These are phyloP conservation scores for Haliaeetus leucogaster DNA, from an alignment of 2,113 vertebrate species.

Conservation along the genomic window DNA sequence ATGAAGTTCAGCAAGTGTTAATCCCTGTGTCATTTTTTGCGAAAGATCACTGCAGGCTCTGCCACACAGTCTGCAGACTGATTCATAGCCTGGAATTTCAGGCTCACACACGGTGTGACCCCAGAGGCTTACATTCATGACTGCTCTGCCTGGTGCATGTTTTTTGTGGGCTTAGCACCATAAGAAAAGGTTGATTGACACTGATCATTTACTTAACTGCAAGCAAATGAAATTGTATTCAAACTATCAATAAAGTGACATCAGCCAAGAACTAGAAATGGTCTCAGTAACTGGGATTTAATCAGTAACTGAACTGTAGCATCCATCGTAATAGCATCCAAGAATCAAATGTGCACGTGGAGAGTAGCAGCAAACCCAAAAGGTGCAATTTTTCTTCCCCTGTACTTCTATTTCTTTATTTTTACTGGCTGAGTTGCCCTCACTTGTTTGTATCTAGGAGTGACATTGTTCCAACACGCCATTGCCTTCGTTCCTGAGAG, in stretches of 20 bases:
- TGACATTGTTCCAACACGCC: neutral
- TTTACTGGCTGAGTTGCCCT: neutral
- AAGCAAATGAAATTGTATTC: neutral
- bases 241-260: neutral
- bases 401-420: neutral
- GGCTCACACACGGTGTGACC: neutral
- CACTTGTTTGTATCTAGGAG: constrained; percentile 6
- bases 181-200: neutral
- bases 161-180: neutral
- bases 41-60: neutral
- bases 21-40: neutral
- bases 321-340: neutral
- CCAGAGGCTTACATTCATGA: neutral
- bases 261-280: neutral
- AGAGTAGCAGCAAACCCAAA: neutral
- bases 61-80: neutral
- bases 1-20: neutral
- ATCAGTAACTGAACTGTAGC: neutral
- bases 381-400: neutral
- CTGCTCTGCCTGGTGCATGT: neutral
- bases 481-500: neutral
- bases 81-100: constrained; percentile 46
- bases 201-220: neutral
- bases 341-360: neutral
- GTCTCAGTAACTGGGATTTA: neutral